Percentiles rank a stretch among this genome's conserved stretches.
Evolutionary conservation across 2,888 invertebrate genomes (phyloP).

Genomic region (Acheta domesticus): DNA sequence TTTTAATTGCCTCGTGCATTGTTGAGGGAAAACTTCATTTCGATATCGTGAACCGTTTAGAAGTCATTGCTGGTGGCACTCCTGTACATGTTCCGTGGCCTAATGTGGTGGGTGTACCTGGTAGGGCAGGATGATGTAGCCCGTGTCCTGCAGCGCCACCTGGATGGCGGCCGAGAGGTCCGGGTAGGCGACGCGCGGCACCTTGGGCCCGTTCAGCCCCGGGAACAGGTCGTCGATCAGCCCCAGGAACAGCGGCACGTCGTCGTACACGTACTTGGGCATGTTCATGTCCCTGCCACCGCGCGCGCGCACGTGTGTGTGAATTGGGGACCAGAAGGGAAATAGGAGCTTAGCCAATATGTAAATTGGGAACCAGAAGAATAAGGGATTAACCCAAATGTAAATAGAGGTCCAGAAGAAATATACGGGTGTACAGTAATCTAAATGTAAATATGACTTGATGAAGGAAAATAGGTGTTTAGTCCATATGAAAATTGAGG

Average conservation of each 20-base stretch:
- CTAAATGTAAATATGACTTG: too few species aligned
- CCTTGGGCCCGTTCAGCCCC: slow-evolving; percentile 71
- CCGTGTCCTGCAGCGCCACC: slow-evolving; percentile 60
- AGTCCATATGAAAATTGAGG: too few species aligned
- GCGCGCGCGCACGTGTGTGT: neutral
- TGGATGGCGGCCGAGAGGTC: slow-evolving; percentile 79
- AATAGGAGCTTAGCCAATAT: neutral
- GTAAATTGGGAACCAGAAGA: too few species aligned
- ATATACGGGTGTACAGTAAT: too few species aligned
- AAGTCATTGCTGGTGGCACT: too few species aligned
- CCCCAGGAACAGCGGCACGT: slow-evolving; percentile 84
- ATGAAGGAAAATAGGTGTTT: too few species aligned
- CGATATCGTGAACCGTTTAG: too few species aligned
- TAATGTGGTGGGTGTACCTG: slow-evolving; percentile 59
- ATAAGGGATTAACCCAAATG: neutral
- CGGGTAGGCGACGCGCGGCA: slow-evolving; percentile 82
- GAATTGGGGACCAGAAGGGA: neutral
- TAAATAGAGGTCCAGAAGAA: too few species aligned
- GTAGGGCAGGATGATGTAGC: slow-evolving; percentile 64
- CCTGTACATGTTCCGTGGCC: too few species aligned
- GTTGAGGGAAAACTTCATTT: too few species aligned
- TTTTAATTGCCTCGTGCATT: too few species aligned
- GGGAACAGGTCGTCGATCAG: slow-evolving; percentile 87
- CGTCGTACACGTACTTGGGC: slow-evolving; percentile 89
- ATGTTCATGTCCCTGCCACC: slow-evolving; percentile 78